A percentile compares a stretch with the other conserved stretches of the same genome.
These are phyloP conservation scores for Tanaodytes sp. DNA, from an alignment of 2,888 invertebrate species.

Conservation along the genomic window DNA sequence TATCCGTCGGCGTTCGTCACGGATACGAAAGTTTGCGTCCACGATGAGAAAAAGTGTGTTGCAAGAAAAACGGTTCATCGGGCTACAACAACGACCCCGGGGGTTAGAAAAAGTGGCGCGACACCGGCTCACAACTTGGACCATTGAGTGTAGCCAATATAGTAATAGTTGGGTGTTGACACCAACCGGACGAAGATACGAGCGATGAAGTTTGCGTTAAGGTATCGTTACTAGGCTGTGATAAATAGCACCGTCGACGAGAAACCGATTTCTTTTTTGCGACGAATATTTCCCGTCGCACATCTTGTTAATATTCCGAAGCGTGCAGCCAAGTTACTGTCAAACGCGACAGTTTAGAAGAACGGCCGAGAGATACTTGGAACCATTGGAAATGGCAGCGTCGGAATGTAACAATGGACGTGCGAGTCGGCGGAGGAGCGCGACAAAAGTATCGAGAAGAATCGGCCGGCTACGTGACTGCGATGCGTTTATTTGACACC, in stretches of 20 bases:
- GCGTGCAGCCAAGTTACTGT: constrained; percentile 29
- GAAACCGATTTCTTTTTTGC: constrained; percentile 42
- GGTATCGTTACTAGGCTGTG: constrained; percentile 19
- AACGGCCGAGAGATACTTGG: constrained; percentile 42
- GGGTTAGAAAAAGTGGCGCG: no score
- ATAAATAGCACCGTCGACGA: constrained; percentile 30
- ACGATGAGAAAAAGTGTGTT: no score
- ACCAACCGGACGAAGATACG: no score
- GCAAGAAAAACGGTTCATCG: no score
- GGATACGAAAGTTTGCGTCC: no score
- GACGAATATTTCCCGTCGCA: constrained; percentile 30
- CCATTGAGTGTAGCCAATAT: no score
- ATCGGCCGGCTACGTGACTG: constrained; percentile 48
- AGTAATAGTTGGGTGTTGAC: no score
- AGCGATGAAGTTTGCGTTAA: constrained; percentile 31
- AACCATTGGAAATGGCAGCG: constrained; percentile 18
- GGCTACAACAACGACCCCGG: no score
- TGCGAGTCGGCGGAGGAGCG: constrained; percentile 17
- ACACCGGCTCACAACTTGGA: no score
- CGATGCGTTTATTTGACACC: constrained; percentile 51
- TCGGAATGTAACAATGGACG: constrained; percentile 42
- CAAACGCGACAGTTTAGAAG: no score
- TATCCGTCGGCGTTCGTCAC: no score
- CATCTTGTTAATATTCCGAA: constrained; percentile 51
- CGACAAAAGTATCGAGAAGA: constrained; percentile 40